Evolutionary conservation across 2,797 vertebrate species (phyloP).

Genomic region (Melanotaenia pygmaea): DNA sequence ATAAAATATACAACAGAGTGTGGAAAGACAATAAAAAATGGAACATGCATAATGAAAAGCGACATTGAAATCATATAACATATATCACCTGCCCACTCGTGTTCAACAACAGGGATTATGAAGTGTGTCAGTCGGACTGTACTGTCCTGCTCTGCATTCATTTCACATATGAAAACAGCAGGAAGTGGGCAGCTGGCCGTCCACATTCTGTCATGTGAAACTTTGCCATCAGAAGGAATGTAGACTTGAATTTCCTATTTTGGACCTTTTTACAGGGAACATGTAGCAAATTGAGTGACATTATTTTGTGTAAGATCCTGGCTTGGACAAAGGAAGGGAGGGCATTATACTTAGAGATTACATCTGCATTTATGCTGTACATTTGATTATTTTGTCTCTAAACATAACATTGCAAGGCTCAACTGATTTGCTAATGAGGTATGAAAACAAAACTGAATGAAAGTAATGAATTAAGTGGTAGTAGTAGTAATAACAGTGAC

Average conservation of each 20-base stretch:
- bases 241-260: neutral
- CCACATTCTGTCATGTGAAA: constrained; percentile 10
- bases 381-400: constrained; percentile 8
- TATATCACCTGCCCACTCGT: neutral
- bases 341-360: neutral
- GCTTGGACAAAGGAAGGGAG: neutral
- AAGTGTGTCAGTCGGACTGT: constrained; percentile 1
- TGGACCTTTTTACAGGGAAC: neutral
- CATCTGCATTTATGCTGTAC: neutral
- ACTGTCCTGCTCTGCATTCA: constrained; percentile 32
- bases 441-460: neutral
- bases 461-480: constrained; percentile 23
- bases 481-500: constrained; percentile 24
- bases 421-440: constrained; percentile 11
- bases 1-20: neutral
- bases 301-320: neutral
- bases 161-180: constrained; percentile 37
- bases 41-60: neutral
- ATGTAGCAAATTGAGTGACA: neutral
- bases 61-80: neutral
- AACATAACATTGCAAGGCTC: constrained; percentile 3
- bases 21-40: neutral
- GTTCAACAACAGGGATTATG: neutral
- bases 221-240: constrained; percentile 1
- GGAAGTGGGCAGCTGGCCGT: constrained; percentile 40